phyloP scores from a whole-genome alignment of 2,113 vertebrate species.

The Osmerus eperlanus region DNA sequence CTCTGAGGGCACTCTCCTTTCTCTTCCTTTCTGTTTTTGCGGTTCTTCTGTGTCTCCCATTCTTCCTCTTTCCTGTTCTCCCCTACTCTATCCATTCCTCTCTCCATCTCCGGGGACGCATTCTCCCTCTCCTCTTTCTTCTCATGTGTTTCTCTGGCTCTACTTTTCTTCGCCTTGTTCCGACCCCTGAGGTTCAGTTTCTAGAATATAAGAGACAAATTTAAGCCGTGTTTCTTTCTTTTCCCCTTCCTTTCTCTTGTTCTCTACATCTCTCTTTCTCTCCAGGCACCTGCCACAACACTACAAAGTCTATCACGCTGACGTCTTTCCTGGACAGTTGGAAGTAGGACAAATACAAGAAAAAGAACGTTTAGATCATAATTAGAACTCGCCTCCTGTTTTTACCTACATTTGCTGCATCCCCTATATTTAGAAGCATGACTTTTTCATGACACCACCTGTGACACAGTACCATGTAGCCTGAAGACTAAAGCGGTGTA shows the following conservation, averaged over 20 bases:
- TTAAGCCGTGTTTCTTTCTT: conserved; percentile 44
- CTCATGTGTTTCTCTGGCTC: conserved; percentile 36
- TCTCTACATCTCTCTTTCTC: conserved; percentile 49
- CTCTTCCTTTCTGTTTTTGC: conserved; percentile 13
- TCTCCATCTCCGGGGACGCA: conserved; percentile 50
- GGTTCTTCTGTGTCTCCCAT: conserved; percentile 32
- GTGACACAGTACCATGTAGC: conserved; percentile 44
- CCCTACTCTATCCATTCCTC: conserved; percentile 58
- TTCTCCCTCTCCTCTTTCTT: conserved; percentile 43
- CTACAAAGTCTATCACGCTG: conserved; percentile 59
- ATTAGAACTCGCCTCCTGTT: conserved; percentile 46
- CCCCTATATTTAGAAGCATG: conserved; percentile 58
- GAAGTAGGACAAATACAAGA: conserved; percentile 13
- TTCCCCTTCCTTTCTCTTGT: conserved; percentile 28
- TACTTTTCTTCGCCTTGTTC: conserved; percentile 65
- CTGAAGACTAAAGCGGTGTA: conserved; percentile 25
- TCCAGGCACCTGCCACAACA: conserved; percentile 64
- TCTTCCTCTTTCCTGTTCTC: conserved; percentile 31
- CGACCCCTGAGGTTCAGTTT: conserved; percentile 69
- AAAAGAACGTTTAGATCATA: conserved; percentile 43
- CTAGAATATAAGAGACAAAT: conserved; percentile 61
- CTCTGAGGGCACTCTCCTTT: conserved; percentile 24
- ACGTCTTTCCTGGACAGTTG: conserved; percentile 55
- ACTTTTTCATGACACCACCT: conserved; percentile 41
- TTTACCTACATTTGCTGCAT: conserved; percentile 46